phyloP scores from a whole-genome alignment of 2,888 invertebrate genomes.

The Rhodophaea formosa region DNA sequence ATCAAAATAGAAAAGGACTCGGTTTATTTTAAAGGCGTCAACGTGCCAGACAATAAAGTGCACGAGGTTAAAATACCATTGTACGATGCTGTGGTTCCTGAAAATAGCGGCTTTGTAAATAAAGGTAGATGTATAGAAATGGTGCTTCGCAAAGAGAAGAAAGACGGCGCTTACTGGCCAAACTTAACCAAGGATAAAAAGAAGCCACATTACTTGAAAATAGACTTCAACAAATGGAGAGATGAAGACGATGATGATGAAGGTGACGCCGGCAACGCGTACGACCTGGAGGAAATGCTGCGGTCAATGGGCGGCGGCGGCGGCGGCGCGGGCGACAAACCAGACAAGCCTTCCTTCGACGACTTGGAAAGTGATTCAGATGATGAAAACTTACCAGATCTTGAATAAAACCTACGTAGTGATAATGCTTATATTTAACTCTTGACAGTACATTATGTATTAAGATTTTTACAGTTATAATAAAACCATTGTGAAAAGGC shows the following conservation, averaged over 20 bases:
- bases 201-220: conserved; percentile 97
- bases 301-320: conserved; percentile 84
- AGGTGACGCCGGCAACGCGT: conserved; percentile 58
- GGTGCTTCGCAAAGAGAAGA: conserved; percentile 86
- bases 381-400: conserved; percentile 89
- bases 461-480: conserved; percentile 78
- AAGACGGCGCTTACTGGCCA: conserved; percentile 92
- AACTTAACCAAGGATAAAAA: conserved; percentile 91
- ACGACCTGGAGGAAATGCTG: conserved; percentile 87
- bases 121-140: conserved; percentile 89
- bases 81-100: conserved; percentile 90
- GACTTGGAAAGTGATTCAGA: conserved; percentile 90
- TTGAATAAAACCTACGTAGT: conserved; percentile 79
- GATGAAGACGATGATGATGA: conserved; percentile 96
- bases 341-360: conserved; percentile 86
- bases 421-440: conserved; percentile 51
- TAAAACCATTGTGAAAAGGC: conserved; percentile 56
- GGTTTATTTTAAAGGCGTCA: conserved; percentile 92
- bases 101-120: conserved; percentile 86
- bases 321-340: conserved; percentile 63
- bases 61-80: conserved; percentile 95
- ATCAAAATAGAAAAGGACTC: conserved; percentile 88
- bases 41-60: conserved; percentile 90
- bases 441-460: conserved; percentile 69
- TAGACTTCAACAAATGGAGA: conserved; percentile 98